These are phyloP conservation scores for Orientallactaga sibirica DNA, from an alignment of 2,797 vertebrate species.

Conservation along the genomic window DNA sequence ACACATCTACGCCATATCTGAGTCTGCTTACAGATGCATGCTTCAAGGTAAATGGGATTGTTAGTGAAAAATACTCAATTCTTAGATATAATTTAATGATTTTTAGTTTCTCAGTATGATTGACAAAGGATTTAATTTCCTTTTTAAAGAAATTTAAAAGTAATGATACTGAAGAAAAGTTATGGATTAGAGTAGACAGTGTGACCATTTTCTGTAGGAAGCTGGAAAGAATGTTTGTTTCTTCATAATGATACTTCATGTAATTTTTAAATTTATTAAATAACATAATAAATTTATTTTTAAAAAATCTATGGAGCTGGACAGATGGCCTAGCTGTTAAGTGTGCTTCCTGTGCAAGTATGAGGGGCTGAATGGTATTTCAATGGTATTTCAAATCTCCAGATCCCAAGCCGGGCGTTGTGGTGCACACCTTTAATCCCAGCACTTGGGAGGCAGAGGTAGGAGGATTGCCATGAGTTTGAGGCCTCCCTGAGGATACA, in stretches of 20 bases:
- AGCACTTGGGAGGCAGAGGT: no score
- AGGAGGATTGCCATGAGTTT: no score
- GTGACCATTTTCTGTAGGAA: neutral
- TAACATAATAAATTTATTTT: neutral
- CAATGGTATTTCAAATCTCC: no score
- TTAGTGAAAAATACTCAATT: neutral
- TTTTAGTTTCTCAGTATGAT: neutral
- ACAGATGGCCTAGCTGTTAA: no score
- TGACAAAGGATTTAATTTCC: neutral
- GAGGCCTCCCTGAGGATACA: no score
- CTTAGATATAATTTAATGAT: neutral
- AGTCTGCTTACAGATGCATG: conserved; percentile 99
- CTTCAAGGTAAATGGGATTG: conserved; percentile 94
- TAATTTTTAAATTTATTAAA: neutral
- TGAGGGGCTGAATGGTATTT: no score
- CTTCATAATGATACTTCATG: neutral
- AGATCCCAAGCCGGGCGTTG: no score
- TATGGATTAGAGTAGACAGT: neutral
- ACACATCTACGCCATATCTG: conserved; percentile 99
- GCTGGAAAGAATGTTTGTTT: neutral
- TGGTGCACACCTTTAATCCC: no score
- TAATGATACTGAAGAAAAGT: conserved; percentile 33
- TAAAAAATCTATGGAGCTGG: neutral
- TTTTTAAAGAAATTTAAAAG: neutral
- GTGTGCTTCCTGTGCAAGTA: no score